These are phyloP conservation scores for Eriosoma lanigerum DNA, from an alignment of 1,140 invertebrate genomes.

Conservation along the genomic window DNA sequence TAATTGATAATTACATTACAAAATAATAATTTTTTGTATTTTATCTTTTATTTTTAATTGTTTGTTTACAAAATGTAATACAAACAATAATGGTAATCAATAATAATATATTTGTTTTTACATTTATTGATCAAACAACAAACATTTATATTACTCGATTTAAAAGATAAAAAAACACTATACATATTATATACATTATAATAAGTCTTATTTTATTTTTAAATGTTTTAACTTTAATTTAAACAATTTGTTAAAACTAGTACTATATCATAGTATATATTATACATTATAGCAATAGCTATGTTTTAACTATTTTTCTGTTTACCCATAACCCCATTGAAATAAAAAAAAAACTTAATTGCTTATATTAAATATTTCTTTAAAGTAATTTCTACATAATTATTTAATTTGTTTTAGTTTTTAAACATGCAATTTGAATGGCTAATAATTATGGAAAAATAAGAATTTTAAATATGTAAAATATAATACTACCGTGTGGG, in stretches of 20 bases:
- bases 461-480: background rate
- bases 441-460: background rate
- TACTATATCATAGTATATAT: background rate
- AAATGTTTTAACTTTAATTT: background rate
- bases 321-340: background rate
- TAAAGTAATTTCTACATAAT: background rate
- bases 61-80: background rate
- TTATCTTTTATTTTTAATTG: background rate
- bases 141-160: too few species aligned
- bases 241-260: background rate
- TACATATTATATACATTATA: too few species aligned
- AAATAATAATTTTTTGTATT: too few species aligned
- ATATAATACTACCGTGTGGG: conserved; percentile 8
- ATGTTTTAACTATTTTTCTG: background rate
- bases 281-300: too few species aligned
- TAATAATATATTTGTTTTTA: background rate
- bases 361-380: background rate
- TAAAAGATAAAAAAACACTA: too few species aligned
- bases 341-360: background rate
- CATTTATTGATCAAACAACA: background rate
- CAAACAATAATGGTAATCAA: background rate
- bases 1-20: too few species aligned
- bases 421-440: background rate
- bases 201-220: background rate
- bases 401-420: background rate